Evolutionary conservation across 2,888 invertebrate species (phyloP), one percentile per base, ranked within the genome.

Genomic region (Campoplex nolae): DNA sequence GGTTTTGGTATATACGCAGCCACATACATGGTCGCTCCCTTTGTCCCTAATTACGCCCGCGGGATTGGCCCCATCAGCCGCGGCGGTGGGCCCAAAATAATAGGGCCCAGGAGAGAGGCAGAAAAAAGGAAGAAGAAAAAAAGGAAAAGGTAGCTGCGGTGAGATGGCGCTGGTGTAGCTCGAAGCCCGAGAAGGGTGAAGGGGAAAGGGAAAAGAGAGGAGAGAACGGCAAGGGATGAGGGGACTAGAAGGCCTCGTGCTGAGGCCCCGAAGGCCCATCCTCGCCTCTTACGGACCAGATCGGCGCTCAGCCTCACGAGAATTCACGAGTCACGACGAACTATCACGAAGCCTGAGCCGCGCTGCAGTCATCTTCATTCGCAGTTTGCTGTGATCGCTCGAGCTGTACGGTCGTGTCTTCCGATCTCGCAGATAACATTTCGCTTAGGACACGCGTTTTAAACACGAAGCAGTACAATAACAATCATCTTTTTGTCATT

Each of bases 11-110:
- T 51, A 35, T 45, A 28, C 65, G 51, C 76, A 23, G 32, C 51
- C n/a, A 73, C 71, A 71, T 58, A 79, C 83, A 58, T 62, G 65
- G 88, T 88, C 89, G 87, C 88, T 88, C 84, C 85, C 89, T 90
- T 91, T 90, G 90, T 90, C 89, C 89, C 89, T 91, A 91, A 91
- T 91, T 91, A 91, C 87, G 89, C 81, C 89, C 88, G 87, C 88
- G 87, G 88, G 88, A 89, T 90, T 89, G 88, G 89, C 88, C 85
- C 89, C 89, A 89, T 90, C 88, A 89, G 71, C 86, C 83, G 85
- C 87, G 89, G 90, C 91, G 88, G 90, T 89, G 83, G 89, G 89
- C 79, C 88, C 88, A 84, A 92, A 92, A 92, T 92, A 91, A 92
- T 91, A 92, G 91, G 89, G 88, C 89, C 90, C 88, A 76, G 75